phyloP scores from a whole-genome alignment of 2,797 vertebrate genomes.

The Falco concolor region DNA sequence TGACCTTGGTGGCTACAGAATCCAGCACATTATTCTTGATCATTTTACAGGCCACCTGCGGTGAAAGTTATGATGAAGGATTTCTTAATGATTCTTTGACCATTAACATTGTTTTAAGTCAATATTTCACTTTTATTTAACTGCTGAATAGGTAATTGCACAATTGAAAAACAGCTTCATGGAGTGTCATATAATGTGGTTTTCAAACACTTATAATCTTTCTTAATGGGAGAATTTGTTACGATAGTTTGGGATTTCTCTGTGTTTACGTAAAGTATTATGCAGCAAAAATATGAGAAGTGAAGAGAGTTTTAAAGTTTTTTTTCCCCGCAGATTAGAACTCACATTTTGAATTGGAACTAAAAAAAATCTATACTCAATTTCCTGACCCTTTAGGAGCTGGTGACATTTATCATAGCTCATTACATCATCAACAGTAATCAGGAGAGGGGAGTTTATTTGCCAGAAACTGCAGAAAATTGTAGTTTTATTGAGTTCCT shows the following conservation, averaged over 20 bases:
- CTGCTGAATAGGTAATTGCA: slow-evolving; percentile 80
- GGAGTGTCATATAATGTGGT: slow-evolving; percentile 60
- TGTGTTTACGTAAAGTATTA: slow-evolving; percentile 35
- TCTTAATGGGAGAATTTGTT: slow-evolving; percentile 64
- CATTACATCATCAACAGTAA: slow-evolving; percentile 15
- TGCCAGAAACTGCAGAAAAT: slow-evolving; percentile 24
- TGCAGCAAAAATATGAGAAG: slow-evolving; percentile 20
- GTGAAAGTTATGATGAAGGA: slow-evolving; percentile 93
- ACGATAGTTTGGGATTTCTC: slow-evolving; percentile 29
- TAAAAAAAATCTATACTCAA: slow-evolving; percentile 2
- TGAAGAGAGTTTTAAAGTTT: neutral
- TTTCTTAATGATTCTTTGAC: slow-evolving; percentile 94
- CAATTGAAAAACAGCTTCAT: slow-evolving; percentile 67
- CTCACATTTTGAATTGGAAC: neutral
- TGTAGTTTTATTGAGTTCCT: slow-evolving; percentile 27
- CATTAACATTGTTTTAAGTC: slow-evolving; percentile 93
- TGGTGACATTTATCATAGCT: slow-evolving; percentile 21
- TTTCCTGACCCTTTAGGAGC: slow-evolving; percentile 23
- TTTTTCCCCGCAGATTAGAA: neutral
- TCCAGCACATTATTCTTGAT: slow-evolving; percentile 94
- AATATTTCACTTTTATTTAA: slow-evolving; percentile 84
- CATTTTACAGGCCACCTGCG: slow-evolving; percentile 90
- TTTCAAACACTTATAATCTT: slow-evolving; percentile 65
- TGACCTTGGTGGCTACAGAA: slow-evolving; percentile 93
- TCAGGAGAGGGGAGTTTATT: neutral